These are phyloP conservation scores for Lampris megalopsis DNA, from an alignment of 2,113 vertebrate genomes.

Conservation along the genomic window DNA sequence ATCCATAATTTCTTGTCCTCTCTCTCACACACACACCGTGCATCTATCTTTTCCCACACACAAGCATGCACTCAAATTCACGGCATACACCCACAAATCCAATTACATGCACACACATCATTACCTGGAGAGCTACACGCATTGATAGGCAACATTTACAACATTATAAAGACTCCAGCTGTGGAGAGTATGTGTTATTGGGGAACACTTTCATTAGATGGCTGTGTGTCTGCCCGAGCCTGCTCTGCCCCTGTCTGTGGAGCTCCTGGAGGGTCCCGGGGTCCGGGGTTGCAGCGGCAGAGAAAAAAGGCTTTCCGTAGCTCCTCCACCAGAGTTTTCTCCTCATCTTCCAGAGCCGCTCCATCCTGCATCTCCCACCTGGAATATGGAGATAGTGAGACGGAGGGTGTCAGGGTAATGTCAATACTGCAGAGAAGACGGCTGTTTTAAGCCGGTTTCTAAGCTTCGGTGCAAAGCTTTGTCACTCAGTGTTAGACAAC, in stretches of 20 bases:
- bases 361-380: conserved; percentile 95
- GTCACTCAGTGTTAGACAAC: no score
- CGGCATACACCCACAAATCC: conserved; percentile 30
- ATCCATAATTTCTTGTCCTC: conserved; percentile 37
- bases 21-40: conserved; percentile 25
- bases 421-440: conserved; percentile 1
- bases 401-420: conserved; percentile 1
- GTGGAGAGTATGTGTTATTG: conserved; percentile 50
- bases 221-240: conserved; percentile 57
- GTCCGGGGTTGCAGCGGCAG: conserved; percentile 61
- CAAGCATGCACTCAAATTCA: conserved; percentile 21
- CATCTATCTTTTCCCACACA: conserved; percentile 28
- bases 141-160: conserved; percentile 66
- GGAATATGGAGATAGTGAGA: conserved; percentile 62
- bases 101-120: conserved; percentile 26
- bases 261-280: conserved; percentile 51
- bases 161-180: conserved; percentile 49
- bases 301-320: conserved; percentile 84
- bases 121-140: conserved; percentile 54
- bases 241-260: conserved; percentile 51
- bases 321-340: conserved; percentile 86
- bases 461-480: no score
- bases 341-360: conserved; percentile 87
- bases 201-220: conserved; percentile 62
- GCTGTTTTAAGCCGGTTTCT: conserved; percentile 19